Base-by-base conservation (phyloP, 2,797 vertebrate species). In the Knipowitschia caucasica region DNA sequence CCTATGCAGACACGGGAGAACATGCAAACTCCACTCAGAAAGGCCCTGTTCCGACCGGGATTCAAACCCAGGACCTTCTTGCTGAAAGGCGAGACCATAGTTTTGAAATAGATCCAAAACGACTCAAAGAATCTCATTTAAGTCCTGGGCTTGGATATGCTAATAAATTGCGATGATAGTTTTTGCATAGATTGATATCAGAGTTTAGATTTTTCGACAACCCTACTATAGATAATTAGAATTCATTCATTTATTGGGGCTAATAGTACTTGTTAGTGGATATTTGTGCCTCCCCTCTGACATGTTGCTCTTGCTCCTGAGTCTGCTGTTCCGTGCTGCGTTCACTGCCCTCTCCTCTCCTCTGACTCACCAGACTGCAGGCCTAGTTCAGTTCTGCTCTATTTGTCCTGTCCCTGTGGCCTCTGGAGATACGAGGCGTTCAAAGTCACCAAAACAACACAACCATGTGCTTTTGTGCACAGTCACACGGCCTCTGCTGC, bases 351-450 rank as follows among this genome's bases (percentile, higher is more conserved):
- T 62, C 71, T 6, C 36, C 68, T 54, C 43, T 15, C 15, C 55
- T 57, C 61, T 77, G 67, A 80, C 70, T 84, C 77, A 75, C 64
- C 67, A 62, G 73, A 66, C 62, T 75, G 38, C 29, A 43, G 56
- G 67, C 71, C 26, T 52, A n/a, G 62, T 67, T 57, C 64, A 71
- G 71, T 85, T 82, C 80, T 82, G 80, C 82, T 85, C 77, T 63
- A 85, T 73, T 84, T 86, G 76, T 60, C 72, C 69, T 71, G 46
- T 33, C 56, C 21, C 61, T 67, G 65, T 67, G 56, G 71, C 60
- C 68, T 47, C 59, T 40, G 17, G 1, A 78, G 67, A 1, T 30
- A 15, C 62, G 26, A 46, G 45, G 58, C 26, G 54, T 43, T 63
- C n/a, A 35, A 46, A 42, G 45, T 50, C 50, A 15, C 36, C 30